These are phyloP conservation scores for Entomobrya multifasciata DNA, from an alignment of 2,888 invertebrate genomes.

Conservation along the genomic window DNA sequence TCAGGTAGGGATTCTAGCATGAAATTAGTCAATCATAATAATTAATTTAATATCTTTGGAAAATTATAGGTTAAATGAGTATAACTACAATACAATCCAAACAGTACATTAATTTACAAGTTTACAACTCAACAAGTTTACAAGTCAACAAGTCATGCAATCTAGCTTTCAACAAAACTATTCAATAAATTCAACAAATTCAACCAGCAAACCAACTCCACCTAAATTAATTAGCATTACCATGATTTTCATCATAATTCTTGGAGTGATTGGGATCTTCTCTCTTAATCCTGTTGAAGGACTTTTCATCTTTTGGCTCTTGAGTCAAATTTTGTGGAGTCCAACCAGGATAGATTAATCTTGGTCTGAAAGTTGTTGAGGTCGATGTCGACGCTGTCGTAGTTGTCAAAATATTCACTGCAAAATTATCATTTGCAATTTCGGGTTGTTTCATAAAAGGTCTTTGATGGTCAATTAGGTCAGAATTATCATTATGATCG, in stretches of 20 bases:
- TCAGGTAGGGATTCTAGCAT: background rate
- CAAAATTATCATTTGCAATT: constrained; percentile 28
- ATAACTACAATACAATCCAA: too few species aligned
- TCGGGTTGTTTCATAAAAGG: background rate
- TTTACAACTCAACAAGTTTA: background rate
- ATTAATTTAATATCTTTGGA: too few species aligned
- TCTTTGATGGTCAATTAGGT: background rate
- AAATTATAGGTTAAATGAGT: too few species aligned
- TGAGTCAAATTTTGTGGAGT: constrained; percentile 39
- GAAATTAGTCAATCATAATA: background rate
- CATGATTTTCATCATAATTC: background rate
- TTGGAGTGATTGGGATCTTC: background rate
- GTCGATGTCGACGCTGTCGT: constrained; percentile 42
- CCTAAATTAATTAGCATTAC: background rate
- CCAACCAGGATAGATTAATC: constrained; percentile 54
- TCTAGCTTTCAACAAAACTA: background rate
- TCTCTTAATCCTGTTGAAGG: background rate
- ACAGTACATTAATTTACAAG: background rate
- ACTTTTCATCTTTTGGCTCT: background rate
- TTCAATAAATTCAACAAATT: too few species aligned
- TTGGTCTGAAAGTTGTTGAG: constrained; percentile 25
- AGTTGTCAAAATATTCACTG: constrained; percentile 46
- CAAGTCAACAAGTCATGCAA: background rate
- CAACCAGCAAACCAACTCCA: background rate
- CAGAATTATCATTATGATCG: background rate